Percentiles rank a stretch among this genome's conserved stretches.
Evolutionary conservation across 2,888 invertebrate genomes (phyloP).

Genomic region (Crocallis elinguaria): DNA sequence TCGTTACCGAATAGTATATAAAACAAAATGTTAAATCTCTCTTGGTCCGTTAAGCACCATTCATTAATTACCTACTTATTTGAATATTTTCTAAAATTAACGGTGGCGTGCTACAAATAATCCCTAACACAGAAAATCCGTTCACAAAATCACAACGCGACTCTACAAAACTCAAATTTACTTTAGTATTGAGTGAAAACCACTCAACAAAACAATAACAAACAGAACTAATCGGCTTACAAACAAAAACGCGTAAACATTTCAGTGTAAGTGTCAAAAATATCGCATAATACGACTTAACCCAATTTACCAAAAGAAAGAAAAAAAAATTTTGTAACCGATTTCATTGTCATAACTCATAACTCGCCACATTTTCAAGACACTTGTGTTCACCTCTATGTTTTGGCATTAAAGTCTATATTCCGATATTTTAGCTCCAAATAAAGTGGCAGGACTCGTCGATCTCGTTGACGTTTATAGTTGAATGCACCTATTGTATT

Average conservation of each 20-base stretch:
- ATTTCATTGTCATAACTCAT: conserved; percentile 36
- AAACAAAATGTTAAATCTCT: too few species aligned
- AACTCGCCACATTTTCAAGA: conserved; percentile 16
- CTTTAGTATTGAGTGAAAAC: conserved; percentile 33
- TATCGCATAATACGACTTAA: conserved; percentile 56
- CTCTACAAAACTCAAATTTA: conserved; percentile 37
- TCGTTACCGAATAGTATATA: too few species aligned
- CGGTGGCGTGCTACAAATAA: too few species aligned
- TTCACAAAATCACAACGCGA: background rate
- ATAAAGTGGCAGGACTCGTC: conserved; percentile 38
- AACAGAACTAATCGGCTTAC: conserved; percentile 69
- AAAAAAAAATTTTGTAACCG: conserved; percentile 50
- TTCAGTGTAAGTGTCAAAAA: conserved; percentile 64
- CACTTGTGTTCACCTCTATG: conserved; percentile 31
- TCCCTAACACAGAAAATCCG: conserved; percentile 25
- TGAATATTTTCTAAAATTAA: too few species aligned
- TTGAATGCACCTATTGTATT: conserved; percentile 64
- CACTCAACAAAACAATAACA: conserved; percentile 58
- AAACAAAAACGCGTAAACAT: conserved; percentile 67
- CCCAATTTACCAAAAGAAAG: conserved; percentile 68
- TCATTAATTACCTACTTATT: too few species aligned
- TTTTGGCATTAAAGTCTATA: conserved; percentile 23
- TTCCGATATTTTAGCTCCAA: conserved; percentile 30
- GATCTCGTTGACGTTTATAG: conserved; percentile 68
- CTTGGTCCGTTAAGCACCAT: too few species aligned